Conservation (phyloP, 1,140 invertebrate species). For the Paralvinella palmiformis region DNA sequence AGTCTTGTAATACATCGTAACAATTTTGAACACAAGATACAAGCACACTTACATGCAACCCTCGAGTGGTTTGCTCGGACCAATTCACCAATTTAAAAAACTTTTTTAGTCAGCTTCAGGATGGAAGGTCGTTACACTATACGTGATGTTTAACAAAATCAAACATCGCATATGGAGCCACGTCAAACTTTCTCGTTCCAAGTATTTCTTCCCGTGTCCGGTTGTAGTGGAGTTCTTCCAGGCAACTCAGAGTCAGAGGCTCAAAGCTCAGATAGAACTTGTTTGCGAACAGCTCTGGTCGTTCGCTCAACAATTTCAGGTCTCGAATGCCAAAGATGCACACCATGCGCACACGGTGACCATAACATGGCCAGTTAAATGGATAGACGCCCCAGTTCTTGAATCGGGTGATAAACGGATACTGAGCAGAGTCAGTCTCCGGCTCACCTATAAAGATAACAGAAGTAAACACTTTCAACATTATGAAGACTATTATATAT, state of each 20-base stretch:
- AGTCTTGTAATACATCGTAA: no score
- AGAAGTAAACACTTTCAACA: no score
- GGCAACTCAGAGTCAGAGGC: conserved; percentile 33
- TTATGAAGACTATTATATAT: no score
- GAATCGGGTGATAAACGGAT: conserved; percentile 16
- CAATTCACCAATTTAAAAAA: no score
- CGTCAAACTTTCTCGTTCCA: neutral
- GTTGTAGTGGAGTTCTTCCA: conserved; percentile 26
- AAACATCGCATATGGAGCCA: neutral
- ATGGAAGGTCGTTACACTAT: no score
- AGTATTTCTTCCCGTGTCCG: conserved; percentile 2
- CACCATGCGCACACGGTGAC: conserved; percentile 11
- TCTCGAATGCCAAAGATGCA: conserved; percentile 36
- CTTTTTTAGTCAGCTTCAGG: no score
- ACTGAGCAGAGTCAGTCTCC: conserved; percentile 11
- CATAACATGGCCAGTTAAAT: conserved; percentile 13
- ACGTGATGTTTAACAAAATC: conserved; percentile 4
- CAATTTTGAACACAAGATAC: no score
- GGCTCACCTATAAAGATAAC: neutral
- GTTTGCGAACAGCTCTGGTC: conserved; percentile 41
- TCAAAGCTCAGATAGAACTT: conserved; percentile 39
- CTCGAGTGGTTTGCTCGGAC: no score
- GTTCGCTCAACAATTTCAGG: conserved; percentile 24
- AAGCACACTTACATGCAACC: no score
- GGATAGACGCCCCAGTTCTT: conserved; percentile 19